Evolutionary conservation across 2,113 vertebrate species (phyloP), one percentile per base, ranked within the genome.

Genomic region (Pao palembangensis): DNA sequence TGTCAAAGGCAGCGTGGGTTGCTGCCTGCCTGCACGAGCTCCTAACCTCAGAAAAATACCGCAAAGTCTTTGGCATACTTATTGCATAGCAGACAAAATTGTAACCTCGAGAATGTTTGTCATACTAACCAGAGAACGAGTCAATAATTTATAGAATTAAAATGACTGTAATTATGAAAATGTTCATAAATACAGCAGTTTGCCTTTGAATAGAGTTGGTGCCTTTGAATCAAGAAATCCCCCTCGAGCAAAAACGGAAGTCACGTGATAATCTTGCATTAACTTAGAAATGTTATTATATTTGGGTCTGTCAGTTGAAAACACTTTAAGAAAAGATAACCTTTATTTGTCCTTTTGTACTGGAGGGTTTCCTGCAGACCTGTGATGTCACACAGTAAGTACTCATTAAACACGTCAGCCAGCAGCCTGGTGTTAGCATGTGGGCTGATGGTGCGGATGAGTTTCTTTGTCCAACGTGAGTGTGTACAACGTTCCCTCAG

Each of bases 111-210:
- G 69, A 69, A 74, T 62, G 60, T 57, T 55, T 57, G 28, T 78
- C 58, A 64, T 69, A 23, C 3, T 43, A 48, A 15, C 49, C 10
- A 38, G 55, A 38, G 61, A 59, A 20, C 47, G 58, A 73, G 47
- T 51, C 28, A 14, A n/a, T 55, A 18, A 79, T 64, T 48, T 69
- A 11, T 73, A 51, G 52, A 17, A 55, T 50, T 61, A 1, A 55
- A 62, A 83, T 83, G 56, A 67, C 73, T 67, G 60, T 77, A 52
- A 71, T 83, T 73, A 73, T 60, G 34, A 44, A 50, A 12, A 23
- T 11, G 19, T 10, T 19, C 13, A 50, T 18, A 34, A 12, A 18
- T 14, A 5, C 43, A 46, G 14, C 13, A 17, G 6, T 16, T 16
- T 16, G 17, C 43, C 8, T 46, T 16, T 46, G 43, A 46, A 13